Evolutionary conservation across 2,113 vertebrate species (phyloP).

Genomic region (Prionailurus bengalensis): DNA sequence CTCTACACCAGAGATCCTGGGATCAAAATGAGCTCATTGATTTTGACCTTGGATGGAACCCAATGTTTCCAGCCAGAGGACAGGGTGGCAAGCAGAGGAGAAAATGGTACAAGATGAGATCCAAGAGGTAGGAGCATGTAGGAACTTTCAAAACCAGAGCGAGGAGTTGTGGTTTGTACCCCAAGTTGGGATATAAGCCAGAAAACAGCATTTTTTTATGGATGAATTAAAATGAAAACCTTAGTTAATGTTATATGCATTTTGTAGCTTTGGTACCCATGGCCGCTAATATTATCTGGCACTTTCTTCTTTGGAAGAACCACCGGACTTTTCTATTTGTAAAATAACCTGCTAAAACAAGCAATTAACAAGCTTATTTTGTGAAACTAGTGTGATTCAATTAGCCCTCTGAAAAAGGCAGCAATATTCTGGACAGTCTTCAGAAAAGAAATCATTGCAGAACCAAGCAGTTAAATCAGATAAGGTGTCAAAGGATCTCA

Average conservation of each 20-base stretch:
- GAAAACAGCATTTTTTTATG: neutral
- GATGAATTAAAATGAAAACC: neutral
- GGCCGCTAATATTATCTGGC: neutral
- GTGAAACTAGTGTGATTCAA: slow-evolving; percentile 8
- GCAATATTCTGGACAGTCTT: slow-evolving; percentile 3
- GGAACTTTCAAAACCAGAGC: neutral
- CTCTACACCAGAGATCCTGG: neutral
- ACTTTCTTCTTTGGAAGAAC: neutral
- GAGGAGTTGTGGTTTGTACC: neutral
- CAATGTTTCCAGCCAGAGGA: neutral
- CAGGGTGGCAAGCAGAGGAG: neutral
- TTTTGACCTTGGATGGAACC: neutral
- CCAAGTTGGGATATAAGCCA: neutral
- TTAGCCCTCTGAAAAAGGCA: neutral
- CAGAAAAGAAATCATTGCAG: slow-evolving; percentile 7
- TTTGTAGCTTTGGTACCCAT: neutral
- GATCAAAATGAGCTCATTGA: neutral
- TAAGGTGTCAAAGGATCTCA: slow-evolving; percentile 48
- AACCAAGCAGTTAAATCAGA: neutral
- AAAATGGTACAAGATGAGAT: neutral
- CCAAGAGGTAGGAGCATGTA: neutral
- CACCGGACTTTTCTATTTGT: neutral
- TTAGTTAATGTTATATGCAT: neutral
- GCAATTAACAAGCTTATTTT: slow-evolving; percentile 40
- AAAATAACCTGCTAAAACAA: slow-evolving; percentile 17